Evolutionary conservation across 2,888 invertebrate species (phyloP), one percentile per base, ranked within the genome.

Genomic region (Papilio protenor): DNA sequence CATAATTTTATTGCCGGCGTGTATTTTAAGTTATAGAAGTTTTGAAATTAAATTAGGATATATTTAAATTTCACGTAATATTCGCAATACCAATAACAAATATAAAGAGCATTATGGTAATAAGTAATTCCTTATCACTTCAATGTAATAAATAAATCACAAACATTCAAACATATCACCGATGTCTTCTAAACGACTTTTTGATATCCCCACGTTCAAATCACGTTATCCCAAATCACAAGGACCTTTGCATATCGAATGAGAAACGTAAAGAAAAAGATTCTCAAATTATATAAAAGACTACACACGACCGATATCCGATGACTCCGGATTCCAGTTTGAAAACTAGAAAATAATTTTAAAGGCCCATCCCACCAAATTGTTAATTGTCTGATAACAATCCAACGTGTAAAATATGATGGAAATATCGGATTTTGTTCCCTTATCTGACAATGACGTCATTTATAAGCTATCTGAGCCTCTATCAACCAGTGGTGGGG

Each of bases 221-320:
- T 66, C 66, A 66, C 45, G 66, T 66, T 66, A 66, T 66, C 66
- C 45, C 45, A 45, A 66, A 66, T 66, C n/a, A 18, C 6, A 18
- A 0, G 59, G 64, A 40, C 40, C 64, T 64, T 64, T 40, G 64
- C 18, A 64, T 64, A 40, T 0, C 18, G 40, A 64, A 64, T 64
- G 64, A 40, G 64, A 40, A 40, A 64, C 33, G 16, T 40, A 33
- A 64, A 40, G 23, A 33, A 40, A n/a, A 64, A 64, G 18, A 11
- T 64, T 18, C 18, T 40, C 40, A 40, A 40, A 64, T 64, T 61
- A 18, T 40, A 33, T 27, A 16, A 64, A 64, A 64, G 2, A 40
- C 40, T 1, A 16, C 33, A n/a, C 16, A 18, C 18, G 1, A 64
- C 11, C 40, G 6, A 10, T 57, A 57, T 57, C 21, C 57, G 16